Percentiles rank a stretch among this genome's conserved stretches.
phyloP scores from a whole-genome alignment of 1,140 invertebrate species.

The Antheraea mylitta region DNA sequence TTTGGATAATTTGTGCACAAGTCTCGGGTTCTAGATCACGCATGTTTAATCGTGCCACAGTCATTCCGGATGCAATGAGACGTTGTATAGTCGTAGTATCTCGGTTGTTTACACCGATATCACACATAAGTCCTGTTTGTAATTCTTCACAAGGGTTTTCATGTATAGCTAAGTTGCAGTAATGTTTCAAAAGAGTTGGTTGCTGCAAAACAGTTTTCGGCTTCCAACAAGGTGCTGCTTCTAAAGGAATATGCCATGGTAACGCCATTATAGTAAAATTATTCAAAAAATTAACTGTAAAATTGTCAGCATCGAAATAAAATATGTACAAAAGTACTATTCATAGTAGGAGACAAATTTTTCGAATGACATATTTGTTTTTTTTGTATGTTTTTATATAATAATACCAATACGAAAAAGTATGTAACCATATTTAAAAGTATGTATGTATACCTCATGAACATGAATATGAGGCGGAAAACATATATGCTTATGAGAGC shows the following conservation, averaged over 20 bases:
- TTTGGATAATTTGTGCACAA: constrained; percentile 65
- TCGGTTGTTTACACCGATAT: constrained; percentile 58
- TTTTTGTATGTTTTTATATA: too few relatives aligned
- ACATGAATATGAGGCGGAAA: too few relatives aligned
- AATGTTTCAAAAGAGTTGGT: constrained; percentile 55
- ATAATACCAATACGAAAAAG: too few relatives aligned
- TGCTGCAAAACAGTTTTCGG: constrained; percentile 34
- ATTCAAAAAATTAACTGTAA: not conserved
- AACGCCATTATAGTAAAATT: constrained; percentile 44
- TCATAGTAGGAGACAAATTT: too few relatives aligned
- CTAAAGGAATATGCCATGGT: constrained; percentile 69
- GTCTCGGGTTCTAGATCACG: constrained; percentile 67
- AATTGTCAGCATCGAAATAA: too few relatives aligned
- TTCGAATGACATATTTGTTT: too few relatives aligned
- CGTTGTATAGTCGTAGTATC: constrained; percentile 61
- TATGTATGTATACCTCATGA: too few relatives aligned
- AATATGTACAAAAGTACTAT: too few relatives aligned
- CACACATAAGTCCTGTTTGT: constrained; percentile 70
- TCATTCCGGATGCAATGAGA: constrained; percentile 69
- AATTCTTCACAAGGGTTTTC: constrained; percentile 64
- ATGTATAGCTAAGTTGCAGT: constrained; percentile 59
- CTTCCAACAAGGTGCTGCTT: constrained; percentile 44
- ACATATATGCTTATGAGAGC: too few relatives aligned
- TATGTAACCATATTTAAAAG: too few relatives aligned
- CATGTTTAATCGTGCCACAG: constrained; percentile 62